A percentile compares a stretch with the other conserved stretches of the same genome.
phyloP scores from a whole-genome alignment of 37 sponge, comb jelly and placozoan genomes.

The Axinella damicornis region DNA sequence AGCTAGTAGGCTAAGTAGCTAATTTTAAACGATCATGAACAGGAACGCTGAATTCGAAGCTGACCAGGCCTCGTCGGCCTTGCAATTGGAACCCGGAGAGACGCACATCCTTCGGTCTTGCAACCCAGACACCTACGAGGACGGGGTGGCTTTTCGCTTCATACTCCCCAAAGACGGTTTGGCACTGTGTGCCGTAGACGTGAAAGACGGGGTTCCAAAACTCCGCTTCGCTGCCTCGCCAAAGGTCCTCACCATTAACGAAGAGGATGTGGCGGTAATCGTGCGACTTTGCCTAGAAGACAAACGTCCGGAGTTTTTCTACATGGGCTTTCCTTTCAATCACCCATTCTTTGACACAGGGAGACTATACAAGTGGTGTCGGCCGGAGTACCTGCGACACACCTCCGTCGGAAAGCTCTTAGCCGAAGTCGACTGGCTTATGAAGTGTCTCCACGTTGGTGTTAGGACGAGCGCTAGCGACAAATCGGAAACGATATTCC shows the following conservation, averaged over 20 bases:
- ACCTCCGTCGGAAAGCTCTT: slow-evolving; percentile 56
- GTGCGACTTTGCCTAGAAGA: slow-evolving; percentile 22
- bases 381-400: slow-evolving; percentile 31
- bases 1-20: too few relatives aligned
- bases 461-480: slow-evolving; percentile 12
- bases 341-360: slow-evolving; percentile 42
- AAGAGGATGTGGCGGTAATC: slow-evolving; percentile 58
- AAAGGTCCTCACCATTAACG: slow-evolving; percentile 44
- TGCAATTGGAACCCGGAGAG: too few relatives aligned
- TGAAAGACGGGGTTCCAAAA: slow-evolving; percentile 37
- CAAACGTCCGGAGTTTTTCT: slow-evolving; percentile 45
- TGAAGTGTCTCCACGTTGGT: slow-evolving; percentile 64
- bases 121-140: background rate
- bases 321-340: background rate
- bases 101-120: too few relatives aligned
- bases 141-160: slow-evolving; percentile 13
- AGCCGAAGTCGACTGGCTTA: slow-evolving; percentile 52
- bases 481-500: slow-evolving; percentile 28
- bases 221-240: slow-evolving; percentile 26
- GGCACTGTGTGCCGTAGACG: slow-evolving; percentile 22
- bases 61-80: too few relatives aligned
- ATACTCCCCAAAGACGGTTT: slow-evolving; percentile 5
- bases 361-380: slow-evolving; percentile 19
- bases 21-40: too few relatives aligned
- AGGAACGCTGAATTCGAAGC: too few relatives aligned